A percentile compares a stretch with the other conserved stretches of the same genome.
Evolutionary conservation across 2,888 invertebrate genomes (phyloP).

Genomic region (Lingula anatina): DNA sequence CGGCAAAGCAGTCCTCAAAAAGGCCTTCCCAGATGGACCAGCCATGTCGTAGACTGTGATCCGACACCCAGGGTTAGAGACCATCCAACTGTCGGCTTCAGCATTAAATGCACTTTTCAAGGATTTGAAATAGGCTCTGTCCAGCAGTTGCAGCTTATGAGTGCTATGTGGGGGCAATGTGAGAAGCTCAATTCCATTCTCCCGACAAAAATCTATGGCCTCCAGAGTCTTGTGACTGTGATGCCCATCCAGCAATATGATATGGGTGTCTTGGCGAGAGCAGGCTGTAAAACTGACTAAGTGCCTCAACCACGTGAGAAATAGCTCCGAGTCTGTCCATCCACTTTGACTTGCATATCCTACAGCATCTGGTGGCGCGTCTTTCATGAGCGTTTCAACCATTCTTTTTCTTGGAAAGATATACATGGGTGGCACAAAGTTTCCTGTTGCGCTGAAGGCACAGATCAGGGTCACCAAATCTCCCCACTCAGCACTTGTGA

Average conservation of each 20-base stretch:
- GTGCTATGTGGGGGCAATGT: conserved; percentile 45
- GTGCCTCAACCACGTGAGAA: conserved; percentile 38
- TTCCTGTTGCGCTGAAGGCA: conserved; percentile 16
- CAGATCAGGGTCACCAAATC: conserved; percentile 13
- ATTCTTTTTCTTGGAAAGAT: conserved; percentile 35
- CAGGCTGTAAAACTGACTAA: conserved; percentile 37
- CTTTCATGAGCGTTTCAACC: conserved; percentile 27
- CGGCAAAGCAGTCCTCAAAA: conserved; percentile 10
- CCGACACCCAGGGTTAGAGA: conserved; percentile 12
- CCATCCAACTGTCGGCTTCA: conserved; percentile 16
- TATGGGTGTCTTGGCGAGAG: conserved; percentile 21
- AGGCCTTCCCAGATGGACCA: conserved; percentile 15
- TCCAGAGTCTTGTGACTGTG: conserved; percentile 24
- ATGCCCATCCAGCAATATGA: conserved; percentile 47
- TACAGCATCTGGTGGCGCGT: conserved; percentile 32
- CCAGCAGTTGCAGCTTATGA: conserved; percentile 30
- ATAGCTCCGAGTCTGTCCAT: conserved; percentile 27
- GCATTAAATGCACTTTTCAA: conserved; percentile 17
- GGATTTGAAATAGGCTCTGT: conserved; percentile 20
- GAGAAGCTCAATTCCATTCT: conserved; percentile 37
- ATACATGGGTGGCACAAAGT: conserved; percentile 19
- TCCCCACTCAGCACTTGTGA: conserved; percentile 14
- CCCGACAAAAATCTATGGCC: conserved; percentile 35
- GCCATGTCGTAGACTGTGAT: conserved; percentile 15
- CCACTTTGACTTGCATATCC: conserved; percentile 30